Evolutionary conservation across 2,113 vertebrate genomes (phyloP).

Genomic region (Engystomops pustulosus): DNA sequence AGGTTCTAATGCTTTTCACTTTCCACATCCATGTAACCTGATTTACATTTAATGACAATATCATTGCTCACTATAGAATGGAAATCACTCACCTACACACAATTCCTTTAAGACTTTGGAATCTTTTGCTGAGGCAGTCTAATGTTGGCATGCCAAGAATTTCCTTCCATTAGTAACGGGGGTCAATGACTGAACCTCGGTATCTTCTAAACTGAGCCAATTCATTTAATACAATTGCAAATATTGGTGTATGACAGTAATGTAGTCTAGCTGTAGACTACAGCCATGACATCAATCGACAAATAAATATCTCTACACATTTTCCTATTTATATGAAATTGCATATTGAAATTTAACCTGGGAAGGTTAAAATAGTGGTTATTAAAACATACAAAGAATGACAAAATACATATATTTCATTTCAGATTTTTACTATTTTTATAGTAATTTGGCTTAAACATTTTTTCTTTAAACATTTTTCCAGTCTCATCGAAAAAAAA

Average conservation of each 20-base stretch:
- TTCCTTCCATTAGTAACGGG: not conserved
- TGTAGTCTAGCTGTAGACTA: not conserved
- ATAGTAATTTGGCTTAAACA: no score
- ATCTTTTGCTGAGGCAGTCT: not conserved
- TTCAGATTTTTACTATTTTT: no score
- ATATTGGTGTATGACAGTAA: not conserved
- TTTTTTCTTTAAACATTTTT: no score
- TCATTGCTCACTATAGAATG: not conserved
- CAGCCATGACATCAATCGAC: no score
- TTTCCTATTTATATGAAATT: no score
- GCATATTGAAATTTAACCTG: no score
- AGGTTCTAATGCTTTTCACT: conserved; percentile 43
- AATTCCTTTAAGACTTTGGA: conserved; percentile 2
- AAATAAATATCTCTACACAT: no score
- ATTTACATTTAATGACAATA: conserved; percentile 18
- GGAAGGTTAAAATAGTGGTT: no score
- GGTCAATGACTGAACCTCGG: conserved; percentile 3
- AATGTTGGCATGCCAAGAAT: not conserved
- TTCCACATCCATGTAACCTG: not conserved
- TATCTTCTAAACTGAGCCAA: not conserved
- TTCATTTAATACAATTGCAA: not conserved
- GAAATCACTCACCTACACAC: not conserved
- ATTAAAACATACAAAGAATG: no score
- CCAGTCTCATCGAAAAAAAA: no score
- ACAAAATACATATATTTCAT: no score